Evolutionary conservation across 2,888 invertebrate genomes (phyloP).

Genomic region (Blera fallax): DNA sequence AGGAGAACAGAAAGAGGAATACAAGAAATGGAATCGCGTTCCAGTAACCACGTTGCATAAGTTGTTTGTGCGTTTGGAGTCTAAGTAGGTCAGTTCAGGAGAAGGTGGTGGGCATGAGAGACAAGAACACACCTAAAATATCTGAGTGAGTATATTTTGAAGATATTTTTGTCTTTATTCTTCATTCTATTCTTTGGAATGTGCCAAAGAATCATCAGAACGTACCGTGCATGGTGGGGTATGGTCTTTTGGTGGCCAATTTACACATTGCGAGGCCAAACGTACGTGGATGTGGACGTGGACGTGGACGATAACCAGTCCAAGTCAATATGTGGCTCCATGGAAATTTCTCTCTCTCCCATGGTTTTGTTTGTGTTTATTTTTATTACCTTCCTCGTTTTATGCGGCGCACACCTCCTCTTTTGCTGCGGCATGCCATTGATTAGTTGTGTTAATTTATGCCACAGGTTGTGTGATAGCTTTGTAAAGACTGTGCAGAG

Average conservation of each 20-base stretch:
- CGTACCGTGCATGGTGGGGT: neutral
- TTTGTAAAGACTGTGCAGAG: slow-evolving; percentile 28
- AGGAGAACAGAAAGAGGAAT: neutral
- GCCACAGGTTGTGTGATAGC: slow-evolving; percentile 52
- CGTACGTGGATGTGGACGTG: too few relatives aligned
- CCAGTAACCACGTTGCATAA: slow-evolving; percentile 53
- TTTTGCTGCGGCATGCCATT: neutral
- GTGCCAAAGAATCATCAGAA: neutral
- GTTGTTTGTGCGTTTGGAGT: slow-evolving; percentile 15
- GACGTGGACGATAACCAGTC: slow-evolving; percentile 52
- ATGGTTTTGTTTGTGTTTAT: slow-evolving; percentile 28
- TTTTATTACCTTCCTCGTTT: slow-evolving; percentile 28
- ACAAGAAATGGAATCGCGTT: slow-evolving; percentile 25
- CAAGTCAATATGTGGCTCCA: slow-evolving; percentile 28
- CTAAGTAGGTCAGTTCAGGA: slow-evolving; percentile 32
- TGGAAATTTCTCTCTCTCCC: slow-evolving; percentile 59
- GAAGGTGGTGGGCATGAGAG: neutral
- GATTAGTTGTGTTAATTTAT: slow-evolving; percentile 63
- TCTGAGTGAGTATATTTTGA: slow-evolving; percentile 20
- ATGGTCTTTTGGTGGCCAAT: slow-evolving; percentile 23
- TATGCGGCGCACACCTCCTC: neutral
- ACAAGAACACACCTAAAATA: slow-evolving; percentile 37
- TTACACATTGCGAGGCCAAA: slow-evolving; percentile 21
- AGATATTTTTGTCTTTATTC: neutral
- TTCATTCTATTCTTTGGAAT: neutral